Conservation (phyloP, 2,797 vertebrate genomes). For the Morus bassanus region DNA sequence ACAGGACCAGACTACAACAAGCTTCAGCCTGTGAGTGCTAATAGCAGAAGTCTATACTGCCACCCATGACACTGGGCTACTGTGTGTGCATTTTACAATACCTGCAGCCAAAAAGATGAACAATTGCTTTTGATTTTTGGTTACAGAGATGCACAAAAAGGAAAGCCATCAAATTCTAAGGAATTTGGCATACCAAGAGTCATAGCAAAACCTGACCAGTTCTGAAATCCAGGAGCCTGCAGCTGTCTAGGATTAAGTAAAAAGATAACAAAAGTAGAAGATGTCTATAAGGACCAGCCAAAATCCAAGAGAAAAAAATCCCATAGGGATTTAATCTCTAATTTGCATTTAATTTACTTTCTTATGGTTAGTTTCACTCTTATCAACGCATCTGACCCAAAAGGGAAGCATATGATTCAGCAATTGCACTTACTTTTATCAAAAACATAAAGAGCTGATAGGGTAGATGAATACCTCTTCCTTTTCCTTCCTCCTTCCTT, state of each 20-base stretch:
- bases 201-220: neutral
- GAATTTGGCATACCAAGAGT: neutral
- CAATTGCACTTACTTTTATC: neutral
- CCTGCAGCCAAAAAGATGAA: neutral
- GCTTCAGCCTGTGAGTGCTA: neutral
- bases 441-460: neutral
- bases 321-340: neutral
- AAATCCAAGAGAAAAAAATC: neutral
- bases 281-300: neutral
- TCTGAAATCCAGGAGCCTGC: neutral
- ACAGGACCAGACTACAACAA: neutral
- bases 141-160: neutral
- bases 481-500: neutral
- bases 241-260: neutral
- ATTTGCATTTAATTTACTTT: neutral
- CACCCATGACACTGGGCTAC: neutral
- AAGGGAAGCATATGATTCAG: neutral
- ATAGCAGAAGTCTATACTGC: neutral
- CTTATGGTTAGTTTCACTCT: neutral
- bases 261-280: neutral
- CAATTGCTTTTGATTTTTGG: neutral
- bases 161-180: neutral
- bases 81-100: neutral
- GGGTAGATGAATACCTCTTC: neutral
- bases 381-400: neutral